Evolutionary conservation across 1,140 invertebrate species (phyloP), one percentile per base, ranked within the genome.

Genomic region (Psilanteris sp.): DNA sequence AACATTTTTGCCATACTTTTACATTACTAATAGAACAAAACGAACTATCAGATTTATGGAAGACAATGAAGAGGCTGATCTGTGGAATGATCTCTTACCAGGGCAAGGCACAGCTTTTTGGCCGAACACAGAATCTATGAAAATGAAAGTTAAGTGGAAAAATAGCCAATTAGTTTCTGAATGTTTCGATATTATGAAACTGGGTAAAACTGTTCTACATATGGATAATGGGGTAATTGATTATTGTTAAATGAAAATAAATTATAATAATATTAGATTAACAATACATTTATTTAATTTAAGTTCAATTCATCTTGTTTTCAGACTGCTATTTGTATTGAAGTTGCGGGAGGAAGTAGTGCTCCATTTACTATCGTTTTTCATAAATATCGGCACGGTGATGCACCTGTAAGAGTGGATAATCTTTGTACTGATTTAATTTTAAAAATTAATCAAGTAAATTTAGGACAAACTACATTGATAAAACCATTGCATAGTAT

Each of bases 371-470:
- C 90, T 0, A 90, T 96, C 48, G 91, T 90, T 8, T 95, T 96
- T 83, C 87, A 91, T 55, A 88, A 91, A 20, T 96, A 95, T 79
- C 81, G 87, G 13, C 66, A 82, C 0, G 94, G 94, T 0, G 94
- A 96, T 84, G 93, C 93, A 18, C 94, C 94, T 0, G 92, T 95
- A 0, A 88, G 94, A 52, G 90, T 96, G 5, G 94, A 95, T 77
- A 96, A 96, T 83, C 89, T 94, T 3, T 96, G 94, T 81, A 92
- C 93, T 39, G 94, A 96, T 81, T 86, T 96, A 27, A 95, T 95
- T 81, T 85, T 96, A 8, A 95, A 95, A 82, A 90, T 96, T 27
- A 92, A 95, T 79, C 93, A 96, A 87, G 90, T 91, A 77, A 90
- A 92, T 59, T 90, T 92, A 2, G 92, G 92, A 15, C 91, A 92